Evolutionary conservation across 2,888 invertebrate genomes (phyloP), one percentile per base, ranked within the genome.

Genomic region (Metopia argyrocephala): DNA sequence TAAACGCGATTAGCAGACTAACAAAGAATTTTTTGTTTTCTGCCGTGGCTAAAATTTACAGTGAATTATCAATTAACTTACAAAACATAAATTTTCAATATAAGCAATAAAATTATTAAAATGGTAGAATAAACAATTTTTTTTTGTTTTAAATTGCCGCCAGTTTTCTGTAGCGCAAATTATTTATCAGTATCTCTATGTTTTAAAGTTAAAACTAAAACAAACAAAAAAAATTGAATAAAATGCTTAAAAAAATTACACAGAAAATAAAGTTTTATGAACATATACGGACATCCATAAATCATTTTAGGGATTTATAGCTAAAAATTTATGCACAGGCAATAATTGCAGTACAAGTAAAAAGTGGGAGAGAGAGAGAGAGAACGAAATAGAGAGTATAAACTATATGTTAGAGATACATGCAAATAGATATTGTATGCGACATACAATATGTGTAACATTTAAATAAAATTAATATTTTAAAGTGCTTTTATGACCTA

Each of bases 381-480:
- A n/a, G n/a, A n/a, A n/a, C n/a, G n/a, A n/a, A n/a, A n/a, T n/a
- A n/a, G n/a, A n/a, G n/a, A n/a, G n/a, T 18, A 27, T 6, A 20
- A 45, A 46, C 15, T 31, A 31, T n/a, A n/a, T n/a, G n/a, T n/a
- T n/a, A n/a, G n/a, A n/a, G n/a, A 20, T 27, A 12, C 9, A 48
- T 6, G 0, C 4, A 48, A 4, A 7, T 7, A 5, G 15, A 45
- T 4, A 52, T 15, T 12, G 1, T 46, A 6, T 20, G 2, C 18
- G 52, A 61, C 38, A 45, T 68, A 4, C 12, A 69, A 61, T 28
- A 38, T 56, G 25, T 18, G 27, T 25, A 15, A 45, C 20, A 64
- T 79, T 79, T 76, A 76, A 71, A 70, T 76, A 38, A 54, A 71
- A 79, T 79, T 75, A 79, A 79, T 75, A 66, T 56, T 61, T 71